Conservation (phyloP, 2,888 invertebrate genomes). For the Cephus nigrinus region DNA sequence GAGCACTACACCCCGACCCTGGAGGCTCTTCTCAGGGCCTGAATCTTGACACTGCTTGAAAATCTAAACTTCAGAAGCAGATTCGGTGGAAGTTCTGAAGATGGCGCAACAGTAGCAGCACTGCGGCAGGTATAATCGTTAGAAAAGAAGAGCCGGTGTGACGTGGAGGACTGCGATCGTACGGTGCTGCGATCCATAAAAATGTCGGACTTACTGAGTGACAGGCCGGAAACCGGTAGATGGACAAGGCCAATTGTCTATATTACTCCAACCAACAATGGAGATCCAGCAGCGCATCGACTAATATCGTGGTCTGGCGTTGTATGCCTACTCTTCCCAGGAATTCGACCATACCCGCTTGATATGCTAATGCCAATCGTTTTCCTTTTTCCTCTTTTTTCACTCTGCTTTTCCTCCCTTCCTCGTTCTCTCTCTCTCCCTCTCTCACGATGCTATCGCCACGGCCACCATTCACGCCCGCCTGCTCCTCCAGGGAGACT, state of each 20-base stretch:
- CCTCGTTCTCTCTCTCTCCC: neutral
- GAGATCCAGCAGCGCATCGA: slow-evolving; percentile 39
- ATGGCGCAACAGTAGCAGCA: no score
- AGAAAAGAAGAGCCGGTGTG: no score
- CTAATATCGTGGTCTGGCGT: slow-evolving; percentile 23
- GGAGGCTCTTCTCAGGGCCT: no score
- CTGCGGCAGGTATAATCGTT: no score
- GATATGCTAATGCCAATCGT: slow-evolving; percentile 38
- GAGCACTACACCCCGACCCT: no score
- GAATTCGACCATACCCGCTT: slow-evolving; percentile 59
- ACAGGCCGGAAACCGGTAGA: slow-evolving; percentile 62
- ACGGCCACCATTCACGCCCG: slow-evolving; percentile 42
- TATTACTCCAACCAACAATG: slow-evolving; percentile 62
- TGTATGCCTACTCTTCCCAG: slow-evolving; percentile 48
- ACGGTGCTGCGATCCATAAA: slow-evolving; percentile 61
- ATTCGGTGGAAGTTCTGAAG: no score
- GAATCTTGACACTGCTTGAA: no score
- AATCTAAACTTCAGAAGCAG: no score
- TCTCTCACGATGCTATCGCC: neutral
- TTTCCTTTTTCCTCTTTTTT: slow-evolving; percentile 38
- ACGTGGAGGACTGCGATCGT: slow-evolving; percentile 20
- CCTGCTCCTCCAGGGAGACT: slow-evolving; percentile 23
- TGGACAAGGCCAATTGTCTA: slow-evolving; percentile 66
- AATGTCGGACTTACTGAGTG: slow-evolving; percentile 63
- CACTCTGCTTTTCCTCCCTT: no score